Conservation (phyloP, 2,797 vertebrate species). For the Atherinosoma microstoma region DNA sequence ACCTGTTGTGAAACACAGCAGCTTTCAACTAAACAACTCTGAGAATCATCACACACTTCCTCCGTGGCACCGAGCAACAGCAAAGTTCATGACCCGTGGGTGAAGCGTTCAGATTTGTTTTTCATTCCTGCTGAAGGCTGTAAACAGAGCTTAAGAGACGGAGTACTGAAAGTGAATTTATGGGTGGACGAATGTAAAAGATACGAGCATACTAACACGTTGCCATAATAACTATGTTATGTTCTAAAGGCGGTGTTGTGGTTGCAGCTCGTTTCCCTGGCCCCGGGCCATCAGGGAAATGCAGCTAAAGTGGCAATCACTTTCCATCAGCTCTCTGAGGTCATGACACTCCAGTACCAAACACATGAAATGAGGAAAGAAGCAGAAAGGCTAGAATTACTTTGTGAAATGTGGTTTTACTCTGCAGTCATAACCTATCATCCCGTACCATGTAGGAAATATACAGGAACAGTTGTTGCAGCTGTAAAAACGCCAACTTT, state of each 20-base stretch:
- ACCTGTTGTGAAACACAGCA: background rate
- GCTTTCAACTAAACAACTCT: background rate
- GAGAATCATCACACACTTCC: background rate
- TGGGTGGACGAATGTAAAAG: conserved; percentile 2
- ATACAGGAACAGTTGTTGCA: conserved; percentile 26
- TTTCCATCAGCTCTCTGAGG: conserved; percentile 29
- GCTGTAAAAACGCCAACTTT: conserved; percentile 32
- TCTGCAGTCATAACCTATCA: conserved; percentile 29
- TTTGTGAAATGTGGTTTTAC: conserved; percentile 48
- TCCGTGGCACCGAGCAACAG: background rate
- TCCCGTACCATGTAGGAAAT: conserved; percentile 28
- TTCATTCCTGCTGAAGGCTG: background rate
- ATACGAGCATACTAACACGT: conserved; percentile 1
- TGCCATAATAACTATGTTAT: background rate
- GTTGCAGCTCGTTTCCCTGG: background rate
- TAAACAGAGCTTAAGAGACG: background rate
- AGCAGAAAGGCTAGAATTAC: conserved; percentile 32
- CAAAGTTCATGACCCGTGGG: background rate
- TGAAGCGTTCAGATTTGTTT: background rate
- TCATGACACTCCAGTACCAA: conserved; percentile 22
- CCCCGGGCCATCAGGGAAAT: conserved; percentile 2
- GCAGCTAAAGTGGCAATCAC: background rate
- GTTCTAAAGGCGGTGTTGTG: conserved; percentile 8
- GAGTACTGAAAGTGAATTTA: background rate
- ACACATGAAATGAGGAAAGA: conserved; percentile 8